Evolutionary conservation across 2,797 vertebrate genomes (phyloP), one percentile per base, ranked within the genome.

Genomic region (Semotilus atromaculatus): DNA sequence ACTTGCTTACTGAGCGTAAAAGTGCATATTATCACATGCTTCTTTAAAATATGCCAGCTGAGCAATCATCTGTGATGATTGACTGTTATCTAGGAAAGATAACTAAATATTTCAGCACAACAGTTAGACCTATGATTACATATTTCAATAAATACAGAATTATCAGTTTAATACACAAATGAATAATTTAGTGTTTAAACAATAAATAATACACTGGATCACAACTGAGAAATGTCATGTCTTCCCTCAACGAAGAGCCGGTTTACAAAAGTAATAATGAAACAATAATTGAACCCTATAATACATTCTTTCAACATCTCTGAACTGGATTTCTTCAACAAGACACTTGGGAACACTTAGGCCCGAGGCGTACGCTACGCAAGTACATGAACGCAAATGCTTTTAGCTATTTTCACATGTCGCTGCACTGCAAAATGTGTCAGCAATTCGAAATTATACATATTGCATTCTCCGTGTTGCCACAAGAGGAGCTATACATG

Each of bases 111-210:
- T 66, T 70, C 34, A 26, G 68, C 80, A 86, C 74, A 84, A 70
- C 68, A 81, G 68, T 73, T 18, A 78, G 45, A 86, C 51, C 85
- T 84, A 83, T 86, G 72, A 90, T 71, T 70, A 62, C 90, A 91
- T 91, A 89, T 90, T 90, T 90, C 13, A 91, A 92, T 91, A 93
- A 91, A 91, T 92, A 91, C 88, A 23, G 85, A 92, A 93, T 90
- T 91, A 81, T 81, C 73, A 66, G 58, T 75, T 85, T 75, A 93
- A 92, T 81, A 83, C 88, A 88, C 86, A 84, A 85, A 74, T 85
- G 53, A 86, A 86, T 85, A 83, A 86, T 58, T 79, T 68, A 90
- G 80, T 78, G 80, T 48, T 86, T 90, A 85, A 90, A 90, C 91
- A 87, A 82, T 75, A 85, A 86, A 90, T 80, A 68, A 87, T 83